phyloP scores from a whole-genome alignment of 2,888 invertebrate genomes.

The Ornithoptera priamus region DNA sequence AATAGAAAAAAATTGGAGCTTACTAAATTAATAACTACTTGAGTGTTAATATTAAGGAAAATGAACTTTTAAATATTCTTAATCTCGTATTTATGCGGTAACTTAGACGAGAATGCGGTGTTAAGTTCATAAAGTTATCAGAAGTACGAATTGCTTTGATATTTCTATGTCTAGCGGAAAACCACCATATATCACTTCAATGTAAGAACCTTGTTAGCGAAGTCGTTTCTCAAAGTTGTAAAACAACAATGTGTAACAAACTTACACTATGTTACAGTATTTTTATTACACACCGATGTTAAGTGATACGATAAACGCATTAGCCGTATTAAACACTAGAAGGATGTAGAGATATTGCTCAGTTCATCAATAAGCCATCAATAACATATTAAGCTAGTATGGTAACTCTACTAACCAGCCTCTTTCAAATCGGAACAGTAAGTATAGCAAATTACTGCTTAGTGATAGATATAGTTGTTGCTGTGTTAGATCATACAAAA shows the following conservation, averaged over 20 bases:
- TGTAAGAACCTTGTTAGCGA: slow-evolving; percentile 1
- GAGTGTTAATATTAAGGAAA: not conserved
- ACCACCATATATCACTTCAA: not conserved
- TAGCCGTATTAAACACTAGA: too few relatives aligned
- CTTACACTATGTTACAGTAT: not conserved
- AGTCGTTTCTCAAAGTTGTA: not conserved
- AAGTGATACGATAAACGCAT: too few relatives aligned
- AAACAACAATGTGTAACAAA: slow-evolving; percentile 1
- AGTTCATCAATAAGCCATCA: too few relatives aligned
- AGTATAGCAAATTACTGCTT: too few relatives aligned
- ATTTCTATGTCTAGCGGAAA: not conserved
- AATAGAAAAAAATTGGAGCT: not conserved
- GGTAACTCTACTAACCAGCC: too few relatives aligned
- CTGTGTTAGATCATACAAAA: too few relatives aligned
- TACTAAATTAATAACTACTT: not conserved
- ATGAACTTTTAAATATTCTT: not conserved
- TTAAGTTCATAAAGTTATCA: not conserved
- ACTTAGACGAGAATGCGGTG: not conserved
- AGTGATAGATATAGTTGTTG: too few relatives aligned
- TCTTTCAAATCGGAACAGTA: too few relatives aligned
- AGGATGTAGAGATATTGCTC: too few relatives aligned
- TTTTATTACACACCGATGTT: too few relatives aligned
- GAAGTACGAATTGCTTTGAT: slow-evolving; percentile 9
- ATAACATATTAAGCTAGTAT: too few relatives aligned
- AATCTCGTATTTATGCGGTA: not conserved